Evolutionary conservation across 2,797 vertebrate genomes (phyloP).

Genomic region (Poecilia velifera): DNA sequence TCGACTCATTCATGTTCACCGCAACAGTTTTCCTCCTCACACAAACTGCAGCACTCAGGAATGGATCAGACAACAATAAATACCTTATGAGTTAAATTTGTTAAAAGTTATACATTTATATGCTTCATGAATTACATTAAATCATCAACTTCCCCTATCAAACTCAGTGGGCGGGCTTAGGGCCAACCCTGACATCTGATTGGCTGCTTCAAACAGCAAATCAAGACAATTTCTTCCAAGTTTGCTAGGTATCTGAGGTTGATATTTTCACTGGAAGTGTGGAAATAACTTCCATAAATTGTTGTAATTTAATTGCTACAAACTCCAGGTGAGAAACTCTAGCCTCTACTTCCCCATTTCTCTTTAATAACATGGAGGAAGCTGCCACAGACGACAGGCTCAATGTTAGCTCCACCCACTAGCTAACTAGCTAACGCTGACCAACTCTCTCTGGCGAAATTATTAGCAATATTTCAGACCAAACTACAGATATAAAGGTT

Average conservation of each 20-base stretch:
- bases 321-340: too few species aligned
- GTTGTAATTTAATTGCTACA: background rate
- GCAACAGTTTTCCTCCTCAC: conserved; percentile 18
- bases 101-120: too few species aligned
- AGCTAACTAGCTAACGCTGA: too few species aligned
- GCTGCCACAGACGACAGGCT: background rate
- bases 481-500: background rate
- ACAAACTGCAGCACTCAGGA: conserved; percentile 46
- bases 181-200: background rate
- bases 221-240: background rate
- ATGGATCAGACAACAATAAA: background rate
- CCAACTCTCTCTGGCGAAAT: background rate
- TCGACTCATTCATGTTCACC: conserved; percentile 41
- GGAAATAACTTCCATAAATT: background rate
- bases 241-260: background rate
- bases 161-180: background rate
- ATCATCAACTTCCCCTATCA: background rate
- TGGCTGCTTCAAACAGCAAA: background rate
- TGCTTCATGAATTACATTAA: background rate
- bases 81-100: background rate
- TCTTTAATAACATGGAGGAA: background rate
- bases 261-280: background rate
- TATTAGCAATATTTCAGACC: background rate
- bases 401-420: background rate
- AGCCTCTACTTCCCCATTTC: too few species aligned